These are phyloP conservation scores for Trochalopteron elliotii DNA, from an alignment of 2,113 vertebrate species.

Conservation along the genomic window DNA sequence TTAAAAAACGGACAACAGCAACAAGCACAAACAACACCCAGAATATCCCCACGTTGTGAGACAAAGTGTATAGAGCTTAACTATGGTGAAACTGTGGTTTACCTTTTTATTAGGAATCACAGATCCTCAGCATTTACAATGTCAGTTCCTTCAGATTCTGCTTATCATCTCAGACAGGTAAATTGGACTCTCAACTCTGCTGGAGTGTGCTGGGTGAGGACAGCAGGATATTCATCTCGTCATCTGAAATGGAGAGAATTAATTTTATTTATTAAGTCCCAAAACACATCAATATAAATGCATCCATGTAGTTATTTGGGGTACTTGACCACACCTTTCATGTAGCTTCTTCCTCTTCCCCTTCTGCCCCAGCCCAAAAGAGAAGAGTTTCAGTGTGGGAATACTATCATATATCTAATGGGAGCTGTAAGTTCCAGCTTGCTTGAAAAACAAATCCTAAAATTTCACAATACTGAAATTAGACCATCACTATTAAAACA, in stretches of 20 bases:
- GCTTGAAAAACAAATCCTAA: not conserved
- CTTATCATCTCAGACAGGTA: not conserved
- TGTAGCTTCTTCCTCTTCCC: not conserved
- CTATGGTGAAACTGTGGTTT: not conserved
- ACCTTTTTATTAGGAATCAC: not conserved
- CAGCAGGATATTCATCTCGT: not conserved
- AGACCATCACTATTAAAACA: not conserved
- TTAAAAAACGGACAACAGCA: not conserved
- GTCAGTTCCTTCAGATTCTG: not conserved
- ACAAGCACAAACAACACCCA: not conserved
- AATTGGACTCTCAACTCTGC: not conserved
- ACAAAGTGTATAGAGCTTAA: not conserved
- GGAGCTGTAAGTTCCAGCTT: not conserved
- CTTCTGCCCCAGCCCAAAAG: rapidly evolving
- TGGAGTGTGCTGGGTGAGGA: not conserved
- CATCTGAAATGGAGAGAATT: not conserved
- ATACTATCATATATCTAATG: not conserved
- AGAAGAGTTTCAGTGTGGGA: not conserved
- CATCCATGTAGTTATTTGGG: not conserved
- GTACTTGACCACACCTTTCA: not conserved
- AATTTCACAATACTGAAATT: not conserved
- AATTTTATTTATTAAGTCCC: not conserved
- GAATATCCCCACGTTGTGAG: not conserved
- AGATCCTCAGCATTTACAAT: not conserved
- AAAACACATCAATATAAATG: not conserved